phyloP scores from a whole-genome alignment of 2,797 vertebrate genomes.

The Podargus strigoides region DNA sequence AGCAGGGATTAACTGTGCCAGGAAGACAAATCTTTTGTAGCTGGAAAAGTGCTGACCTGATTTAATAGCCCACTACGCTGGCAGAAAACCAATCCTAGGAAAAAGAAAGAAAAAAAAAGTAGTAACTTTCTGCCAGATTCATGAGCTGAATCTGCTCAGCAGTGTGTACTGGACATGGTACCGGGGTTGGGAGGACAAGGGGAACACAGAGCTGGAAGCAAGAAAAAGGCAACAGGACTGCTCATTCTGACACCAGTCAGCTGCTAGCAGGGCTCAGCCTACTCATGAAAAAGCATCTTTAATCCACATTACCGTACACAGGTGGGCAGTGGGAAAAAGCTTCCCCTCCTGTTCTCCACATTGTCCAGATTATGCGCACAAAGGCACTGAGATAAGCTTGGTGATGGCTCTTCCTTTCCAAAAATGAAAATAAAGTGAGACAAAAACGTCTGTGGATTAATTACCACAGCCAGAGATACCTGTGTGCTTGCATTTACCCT shows the following conservation, averaged over 20 bases:
- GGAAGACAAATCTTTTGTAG: not conserved
- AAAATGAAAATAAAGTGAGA: not conserved
- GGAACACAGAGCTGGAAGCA: not conserved
- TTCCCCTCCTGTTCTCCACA: not conserved
- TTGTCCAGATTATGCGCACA: not conserved
- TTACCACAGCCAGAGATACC: not conserved
- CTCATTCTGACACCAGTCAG: not conserved
- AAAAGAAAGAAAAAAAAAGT: not conserved
- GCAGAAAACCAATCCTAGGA: not conserved
- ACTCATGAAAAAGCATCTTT: not conserved
- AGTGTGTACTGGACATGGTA: not conserved
- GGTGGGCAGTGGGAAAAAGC: not conserved
- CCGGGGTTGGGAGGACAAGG: not conserved
- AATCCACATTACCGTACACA: not conserved
- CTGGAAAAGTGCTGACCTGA: constrained; percentile 30
- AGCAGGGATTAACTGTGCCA: constrained; percentile 26
- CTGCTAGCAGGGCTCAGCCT: not conserved
- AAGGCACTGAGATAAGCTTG: not conserved
- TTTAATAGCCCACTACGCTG: constrained; percentile 1
- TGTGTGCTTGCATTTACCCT: not conserved
- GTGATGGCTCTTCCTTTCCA: not conserved
- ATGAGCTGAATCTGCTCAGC: not conserved
- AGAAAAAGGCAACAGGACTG: not conserved
- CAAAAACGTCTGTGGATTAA: not conserved
- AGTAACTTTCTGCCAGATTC: not conserved